Percentiles rank a stretch among this genome's conserved stretches.
These are phyloP conservation scores for Merluccius polli DNA, from an alignment of 2,797 vertebrate species.

Conservation along the genomic window DNA sequence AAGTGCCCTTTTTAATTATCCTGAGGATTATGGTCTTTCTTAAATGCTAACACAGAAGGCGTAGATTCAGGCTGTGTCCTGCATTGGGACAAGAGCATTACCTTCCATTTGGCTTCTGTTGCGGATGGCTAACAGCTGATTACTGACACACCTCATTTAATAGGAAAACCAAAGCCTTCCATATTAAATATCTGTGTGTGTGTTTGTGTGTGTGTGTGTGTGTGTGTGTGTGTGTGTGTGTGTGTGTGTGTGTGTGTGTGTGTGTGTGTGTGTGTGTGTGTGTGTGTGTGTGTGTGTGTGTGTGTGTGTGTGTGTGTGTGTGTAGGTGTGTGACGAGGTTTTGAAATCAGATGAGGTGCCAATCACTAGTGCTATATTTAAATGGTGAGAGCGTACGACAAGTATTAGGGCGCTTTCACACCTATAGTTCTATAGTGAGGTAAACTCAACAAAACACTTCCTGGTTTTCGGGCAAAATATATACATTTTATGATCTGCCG, in stretches of 20 bases:
- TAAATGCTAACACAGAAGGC: conserved; percentile 47
- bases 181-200: conserved; percentile 33
- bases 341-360: too few species aligned
- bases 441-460: too few species aligned
- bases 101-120: conserved; percentile 56
- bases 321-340: too few species aligned
- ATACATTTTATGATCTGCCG: too few species aligned
- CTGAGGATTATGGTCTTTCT: conserved; percentile 50
- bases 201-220: conserved; percentile 37
- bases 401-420: too few species aligned
- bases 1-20: conserved; percentile 62
- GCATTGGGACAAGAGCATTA: conserved; percentile 47
- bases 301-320: not conserved
- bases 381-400: too few species aligned
- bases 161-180: conserved; percentile 42
- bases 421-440: too few species aligned
- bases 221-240: not conserved
- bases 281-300: too few species aligned
- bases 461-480: too few species aligned
- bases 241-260: not conserved
- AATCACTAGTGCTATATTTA: too few species aligned
- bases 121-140: conserved; percentile 63
- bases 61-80: conserved; percentile 50
- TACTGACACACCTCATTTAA: conserved; percentile 64
- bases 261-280: too few species aligned